These are phyloP conservation scores for Stichopus horrens DNA, from an alignment of 53 echinoderm and acorn worm genomes.

Conservation along the genomic window DNA sequence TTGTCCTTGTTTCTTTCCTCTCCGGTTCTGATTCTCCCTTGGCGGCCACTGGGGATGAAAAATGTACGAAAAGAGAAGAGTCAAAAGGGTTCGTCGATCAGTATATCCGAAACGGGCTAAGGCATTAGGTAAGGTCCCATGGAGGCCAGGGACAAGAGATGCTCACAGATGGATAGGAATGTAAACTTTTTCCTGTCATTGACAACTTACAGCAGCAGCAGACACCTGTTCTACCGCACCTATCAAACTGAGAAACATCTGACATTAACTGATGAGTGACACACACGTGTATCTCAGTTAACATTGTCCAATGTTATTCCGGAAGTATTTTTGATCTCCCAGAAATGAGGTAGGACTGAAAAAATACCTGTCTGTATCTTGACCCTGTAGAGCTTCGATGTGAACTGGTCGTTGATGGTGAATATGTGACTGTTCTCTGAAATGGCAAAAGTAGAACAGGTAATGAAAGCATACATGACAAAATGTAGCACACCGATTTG, in stretches of 20 bases:
- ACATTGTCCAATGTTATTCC: not conserved
- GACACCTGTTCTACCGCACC: too few relatives aligned
- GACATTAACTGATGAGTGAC: not conserved
- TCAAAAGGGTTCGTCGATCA: too few relatives aligned
- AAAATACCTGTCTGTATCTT: slow-evolving; percentile 97
- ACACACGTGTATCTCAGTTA: not conserved
- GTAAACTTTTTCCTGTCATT: too few relatives aligned
- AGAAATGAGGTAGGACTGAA: not conserved
- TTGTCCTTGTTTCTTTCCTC: slow-evolving; percentile 97
- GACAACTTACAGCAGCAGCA: too few relatives aligned
- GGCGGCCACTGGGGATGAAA: slow-evolving; percentile 75
- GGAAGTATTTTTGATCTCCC: not conserved
- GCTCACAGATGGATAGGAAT: too few relatives aligned
- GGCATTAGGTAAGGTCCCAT: too few relatives aligned
- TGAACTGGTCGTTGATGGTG: slow-evolving; percentile 96
- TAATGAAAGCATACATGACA: not conserved
- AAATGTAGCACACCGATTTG: too few relatives aligned
- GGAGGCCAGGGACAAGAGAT: too few relatives aligned
- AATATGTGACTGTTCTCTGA: slow-evolving; percentile 88
- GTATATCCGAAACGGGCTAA: too few relatives aligned
- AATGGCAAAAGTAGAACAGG: not conserved
- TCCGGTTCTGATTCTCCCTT: slow-evolving; percentile 99
- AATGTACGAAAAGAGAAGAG: not conserved
- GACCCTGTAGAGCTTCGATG: slow-evolving; percentile 97
- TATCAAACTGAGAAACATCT: too few relatives aligned